These are phyloP conservation scores for Peromyscus eremicus DNA, from an alignment of 2,797 vertebrate species.

Conservation along the genomic window DNA sequence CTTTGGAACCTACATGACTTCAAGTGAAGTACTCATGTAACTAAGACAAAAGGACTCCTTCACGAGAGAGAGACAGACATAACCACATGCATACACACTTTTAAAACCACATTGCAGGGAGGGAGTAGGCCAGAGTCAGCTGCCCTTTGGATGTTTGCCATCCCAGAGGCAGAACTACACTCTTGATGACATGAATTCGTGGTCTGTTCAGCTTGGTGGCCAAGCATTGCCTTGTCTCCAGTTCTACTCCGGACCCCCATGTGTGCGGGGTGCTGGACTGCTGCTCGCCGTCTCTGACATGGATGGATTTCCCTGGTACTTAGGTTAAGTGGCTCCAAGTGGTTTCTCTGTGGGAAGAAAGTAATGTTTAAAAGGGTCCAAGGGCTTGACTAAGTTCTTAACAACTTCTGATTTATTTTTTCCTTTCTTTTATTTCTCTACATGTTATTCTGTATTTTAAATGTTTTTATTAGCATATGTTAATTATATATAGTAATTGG, in stretches of 20 bases:
- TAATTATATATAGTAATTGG: neutral
- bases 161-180: neutral
- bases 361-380: constrained; percentile 13
- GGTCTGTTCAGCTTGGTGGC: neutral
- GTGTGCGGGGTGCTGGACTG: neutral
- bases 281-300: neutral
- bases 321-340: neutral
- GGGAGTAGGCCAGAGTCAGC: neutral
- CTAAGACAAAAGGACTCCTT: constrained; percentile 19
- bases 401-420: constrained; percentile 19
- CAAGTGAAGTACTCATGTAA: neutral
- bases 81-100: neutral
- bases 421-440: neutral
- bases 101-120: neutral
- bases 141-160: neutral
- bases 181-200: neutral
- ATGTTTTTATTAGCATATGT: neutral
- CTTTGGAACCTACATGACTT: neutral
- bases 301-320: neutral
- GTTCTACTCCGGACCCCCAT: neutral
- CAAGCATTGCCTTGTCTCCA: neutral
- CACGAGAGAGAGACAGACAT: neutral
- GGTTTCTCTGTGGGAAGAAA: constrained; percentile 47
- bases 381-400: neutral
- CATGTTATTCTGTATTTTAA: neutral